Base-by-base conservation (phyloP, 2,113 vertebrate genomes). In the Otis tarda region DNA sequence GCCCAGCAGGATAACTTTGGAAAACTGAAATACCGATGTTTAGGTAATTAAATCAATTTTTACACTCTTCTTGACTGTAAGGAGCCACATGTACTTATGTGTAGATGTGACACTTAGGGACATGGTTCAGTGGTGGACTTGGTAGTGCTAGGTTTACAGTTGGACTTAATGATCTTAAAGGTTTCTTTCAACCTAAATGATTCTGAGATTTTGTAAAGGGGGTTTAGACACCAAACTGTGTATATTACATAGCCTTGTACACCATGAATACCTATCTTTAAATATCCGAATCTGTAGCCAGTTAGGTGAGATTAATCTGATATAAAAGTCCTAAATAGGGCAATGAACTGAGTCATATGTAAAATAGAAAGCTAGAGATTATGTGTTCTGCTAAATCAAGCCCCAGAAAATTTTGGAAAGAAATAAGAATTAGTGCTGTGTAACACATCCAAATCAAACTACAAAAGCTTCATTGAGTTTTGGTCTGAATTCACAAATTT, bases 261-360 rank as follows among this genome's bases (percentile, higher is more conserved):
- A 10, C 12, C 1, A 0, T 41, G 30, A 57, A 47, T 61, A 14
- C 0, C 1, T 52, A 39, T 3, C 7, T 53, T 60, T 39, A 78
- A 31, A 37, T 1, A 0, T 41, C 19, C 85, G 7, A 35, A 74
- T 76, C 22, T 31, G 3, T 47, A 60, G 25, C 7, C 33, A 56
- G 3, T 39, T 56, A 33, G 18, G 14, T 60, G 39, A 84, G 10
- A 31, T 63, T 63, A 30, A 37, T 27, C 39, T 86, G 37, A 41
- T 15, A 6, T 25, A 37, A 78, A 91, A 52, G 12, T 81, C 28
- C 31, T 84, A 64, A 87, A 67, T 52, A 56, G 43, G 13, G 13
- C 37, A 82, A 35, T n/a, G 14, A 77, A 78, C 14, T 39, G 33
- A 81, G 60, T 67, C 10, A 27, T 17, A 21, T 9, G 9, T 7